Evolutionary conservation across 2,113 vertebrate species (phyloP).

Genomic region (Rhabdornis inornatus): DNA sequence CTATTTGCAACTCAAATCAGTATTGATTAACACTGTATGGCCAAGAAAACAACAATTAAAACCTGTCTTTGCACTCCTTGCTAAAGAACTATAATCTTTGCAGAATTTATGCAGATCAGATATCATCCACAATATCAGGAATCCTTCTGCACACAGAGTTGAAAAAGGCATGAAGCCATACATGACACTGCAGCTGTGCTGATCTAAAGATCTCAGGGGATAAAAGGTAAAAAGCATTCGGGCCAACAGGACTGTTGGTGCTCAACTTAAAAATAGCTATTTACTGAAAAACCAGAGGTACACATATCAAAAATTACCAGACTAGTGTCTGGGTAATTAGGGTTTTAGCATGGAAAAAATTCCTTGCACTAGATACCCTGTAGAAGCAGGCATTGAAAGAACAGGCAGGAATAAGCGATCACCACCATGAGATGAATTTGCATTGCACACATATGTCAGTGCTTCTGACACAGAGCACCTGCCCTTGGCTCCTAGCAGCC

Average conservation of each 20-base stretch:
- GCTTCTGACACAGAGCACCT: not conserved
- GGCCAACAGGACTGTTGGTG: not conserved
- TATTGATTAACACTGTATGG: not conserved
- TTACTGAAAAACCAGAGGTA: not conserved
- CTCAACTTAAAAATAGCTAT: not conserved
- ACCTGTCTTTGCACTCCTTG: not conserved
- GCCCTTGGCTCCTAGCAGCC: not conserved
- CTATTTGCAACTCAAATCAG: not conserved
- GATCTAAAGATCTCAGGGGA: not conserved
- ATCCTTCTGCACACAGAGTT: not conserved
- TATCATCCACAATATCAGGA: not conserved
- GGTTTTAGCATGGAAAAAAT: not conserved
- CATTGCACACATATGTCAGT: accelerated
- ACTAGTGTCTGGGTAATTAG: not conserved
- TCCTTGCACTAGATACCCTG: not conserved
- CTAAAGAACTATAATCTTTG: not conserved
- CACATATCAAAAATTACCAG: not conserved
- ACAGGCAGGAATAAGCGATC: not conserved
- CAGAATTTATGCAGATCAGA: not conserved
- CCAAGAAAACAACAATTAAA: not conserved
- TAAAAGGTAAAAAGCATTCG: not conserved
- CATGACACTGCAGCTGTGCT: not conserved
- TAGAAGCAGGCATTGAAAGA: not conserved
- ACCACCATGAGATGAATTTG: not conserved
- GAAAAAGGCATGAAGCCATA: not conserved